phyloP scores from a whole-genome alignment of 1,140 invertebrate species.

The Chrysoperla carnea region DNA sequence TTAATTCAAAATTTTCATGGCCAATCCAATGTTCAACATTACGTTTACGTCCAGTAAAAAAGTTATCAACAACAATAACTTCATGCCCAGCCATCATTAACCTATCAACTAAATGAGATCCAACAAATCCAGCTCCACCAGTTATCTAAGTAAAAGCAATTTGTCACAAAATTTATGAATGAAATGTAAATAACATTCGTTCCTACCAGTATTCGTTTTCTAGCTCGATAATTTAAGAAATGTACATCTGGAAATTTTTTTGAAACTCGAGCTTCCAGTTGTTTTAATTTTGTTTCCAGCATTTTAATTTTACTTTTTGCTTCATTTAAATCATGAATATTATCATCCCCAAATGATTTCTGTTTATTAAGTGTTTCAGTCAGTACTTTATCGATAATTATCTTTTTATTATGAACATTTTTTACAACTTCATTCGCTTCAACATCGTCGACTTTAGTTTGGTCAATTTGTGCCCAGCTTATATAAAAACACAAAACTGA shows the following conservation, averaged over 20 bases:
- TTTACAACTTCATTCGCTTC: too few relatives aligned
- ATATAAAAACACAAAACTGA: conserved; percentile 26
- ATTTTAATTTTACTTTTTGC: conserved; percentile 41
- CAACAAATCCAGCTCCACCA: conserved; percentile 97
- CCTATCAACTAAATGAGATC: conserved; percentile 90
- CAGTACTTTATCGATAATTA: background rate
- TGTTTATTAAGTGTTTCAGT: conserved; percentile 6
- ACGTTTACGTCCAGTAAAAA: conserved; percentile 90
- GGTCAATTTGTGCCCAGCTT: conserved; percentile 17
- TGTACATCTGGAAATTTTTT: conserved; percentile 82
- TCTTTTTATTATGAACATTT: background rate
- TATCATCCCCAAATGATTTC: conserved; percentile 12
- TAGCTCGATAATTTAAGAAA: conserved; percentile 75
- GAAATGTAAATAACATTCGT: background rate
- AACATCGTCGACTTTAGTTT: background rate
- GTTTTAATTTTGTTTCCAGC: conserved; percentile 50
- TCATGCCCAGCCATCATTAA: conserved; percentile 95
- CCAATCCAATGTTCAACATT: conserved; percentile 99
- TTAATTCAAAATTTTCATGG: conserved; percentile 96
- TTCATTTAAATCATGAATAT: conserved; percentile 32
- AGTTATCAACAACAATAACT: conserved; percentile 96
- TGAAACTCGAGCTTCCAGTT: conserved; percentile 50
- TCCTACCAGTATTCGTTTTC: conserved; percentile 75
- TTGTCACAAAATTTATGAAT: background rate
- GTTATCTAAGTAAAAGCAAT: conserved; percentile 46